A percentile compares a stretch with the other conserved stretches of the same genome.
These are phyloP conservation scores for Eristalis arbustorum DNA, from an alignment of 2,888 invertebrate genomes.

Conservation along the genomic window DNA sequence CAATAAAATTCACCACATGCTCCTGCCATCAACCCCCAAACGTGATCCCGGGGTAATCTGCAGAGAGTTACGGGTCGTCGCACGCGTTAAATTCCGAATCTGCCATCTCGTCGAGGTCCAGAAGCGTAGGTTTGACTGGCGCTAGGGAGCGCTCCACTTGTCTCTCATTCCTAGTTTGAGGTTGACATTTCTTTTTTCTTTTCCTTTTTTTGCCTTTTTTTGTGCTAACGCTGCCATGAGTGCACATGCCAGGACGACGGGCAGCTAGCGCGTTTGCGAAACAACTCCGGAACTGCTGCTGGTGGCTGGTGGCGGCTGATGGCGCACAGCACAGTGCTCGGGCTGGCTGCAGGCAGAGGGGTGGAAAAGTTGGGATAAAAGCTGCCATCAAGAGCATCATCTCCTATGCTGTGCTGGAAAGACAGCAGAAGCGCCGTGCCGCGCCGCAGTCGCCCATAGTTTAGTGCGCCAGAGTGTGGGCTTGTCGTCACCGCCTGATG, in stretches of 20 bases:
- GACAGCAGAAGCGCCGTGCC: slow-evolving; percentile 34
- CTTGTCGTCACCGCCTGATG: slow-evolving; percentile 39
- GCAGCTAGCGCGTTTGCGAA: slow-evolving; percentile 53
- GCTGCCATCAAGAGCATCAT: slow-evolving; percentile 71
- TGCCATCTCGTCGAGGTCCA: slow-evolving; percentile 46
- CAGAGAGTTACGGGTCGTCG: slow-evolving; percentile 40
- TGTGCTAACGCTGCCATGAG: slow-evolving; percentile 7
- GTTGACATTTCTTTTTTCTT: slow-evolving; percentile 14
- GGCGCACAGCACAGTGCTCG: slow-evolving; percentile 14
- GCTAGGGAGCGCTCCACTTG: slow-evolving; percentile 18
- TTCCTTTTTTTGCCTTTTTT: slow-evolving; percentile 2
- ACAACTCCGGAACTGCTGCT: slow-evolving; percentile 47
- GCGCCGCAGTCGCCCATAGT: slow-evolving; percentile 27
- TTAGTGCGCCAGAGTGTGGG: slow-evolving; percentile 43
- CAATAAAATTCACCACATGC: slow-evolving; percentile 70
- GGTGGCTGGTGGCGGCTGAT: slow-evolving; percentile 16
- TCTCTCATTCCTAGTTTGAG: neutral
- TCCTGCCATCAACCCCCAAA: slow-evolving; percentile 55
- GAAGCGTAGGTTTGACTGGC: slow-evolving; percentile 36
- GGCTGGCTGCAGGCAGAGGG: slow-evolving; percentile 16
- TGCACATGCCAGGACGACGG: slow-evolving; percentile 3
- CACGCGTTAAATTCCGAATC: slow-evolving; percentile 59
- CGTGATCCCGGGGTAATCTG: slow-evolving; percentile 64
- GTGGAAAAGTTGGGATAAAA: neutral
- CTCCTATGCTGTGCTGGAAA: slow-evolving; percentile 58